Percentiles rank a stretch among this genome's conserved stretches.
Evolutionary conservation across 2,113 vertebrate species (phyloP).

Genomic region (Pituophis catenifer): DNA sequence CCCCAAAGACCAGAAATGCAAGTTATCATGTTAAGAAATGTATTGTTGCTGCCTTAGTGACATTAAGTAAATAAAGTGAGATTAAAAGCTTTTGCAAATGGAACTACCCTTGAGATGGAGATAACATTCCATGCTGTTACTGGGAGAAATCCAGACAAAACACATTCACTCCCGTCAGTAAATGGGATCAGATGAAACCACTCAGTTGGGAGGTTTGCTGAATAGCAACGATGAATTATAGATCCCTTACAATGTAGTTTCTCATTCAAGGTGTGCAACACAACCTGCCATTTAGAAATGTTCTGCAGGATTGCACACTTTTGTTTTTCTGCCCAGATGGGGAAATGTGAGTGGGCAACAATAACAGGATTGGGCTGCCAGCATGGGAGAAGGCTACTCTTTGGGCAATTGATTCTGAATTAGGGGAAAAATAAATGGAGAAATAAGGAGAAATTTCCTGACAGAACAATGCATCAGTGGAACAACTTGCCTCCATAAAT

Average conservation of each 20-base stretch:
- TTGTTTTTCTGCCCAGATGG: neutral
- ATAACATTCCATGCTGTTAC: accelerated
- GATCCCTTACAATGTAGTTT: neutral
- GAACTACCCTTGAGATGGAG: constrained; percentile 3
- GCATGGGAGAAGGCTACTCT: neutral
- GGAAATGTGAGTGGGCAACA: neutral
- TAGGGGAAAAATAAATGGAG: neutral
- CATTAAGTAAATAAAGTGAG: constrained; percentile 36
- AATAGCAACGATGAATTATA: neutral
- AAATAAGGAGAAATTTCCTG: too few relatives aligned
- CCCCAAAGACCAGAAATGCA: constrained; percentile 29
- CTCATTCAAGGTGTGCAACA: neutral
- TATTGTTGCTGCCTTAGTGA: constrained; percentile 30
- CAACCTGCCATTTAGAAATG: neutral
- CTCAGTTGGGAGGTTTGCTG: neutral
- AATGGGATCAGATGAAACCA: neutral
- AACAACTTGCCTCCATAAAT: too few relatives aligned
- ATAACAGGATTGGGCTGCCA: neutral
- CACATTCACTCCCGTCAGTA: neutral
- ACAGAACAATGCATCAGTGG: too few relatives aligned
- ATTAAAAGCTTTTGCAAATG: constrained; percentile 23
- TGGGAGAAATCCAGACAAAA: neutral
- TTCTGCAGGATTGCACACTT: neutral
- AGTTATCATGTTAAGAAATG: constrained; percentile 36
- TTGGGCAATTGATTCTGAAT: neutral